Base-by-base conservation (phyloP, 2,113 vertebrate genomes). In the Myotis yumanensis region DNA sequence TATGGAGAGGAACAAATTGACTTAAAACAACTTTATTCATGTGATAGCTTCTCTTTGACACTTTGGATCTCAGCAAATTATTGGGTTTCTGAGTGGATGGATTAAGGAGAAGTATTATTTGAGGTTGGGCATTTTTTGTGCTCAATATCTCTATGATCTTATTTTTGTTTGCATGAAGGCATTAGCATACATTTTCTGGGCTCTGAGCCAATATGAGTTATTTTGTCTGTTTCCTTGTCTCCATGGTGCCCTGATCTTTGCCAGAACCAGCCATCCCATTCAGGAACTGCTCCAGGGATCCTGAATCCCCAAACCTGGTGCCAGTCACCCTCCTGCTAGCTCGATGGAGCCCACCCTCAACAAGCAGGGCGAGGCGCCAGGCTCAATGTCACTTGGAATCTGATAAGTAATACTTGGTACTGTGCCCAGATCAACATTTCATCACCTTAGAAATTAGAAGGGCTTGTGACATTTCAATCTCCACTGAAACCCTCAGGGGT, bases 401-500 rank as follows among this genome's bases (percentile, higher is more conserved):
- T 93, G 90, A 91, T 71, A 83, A 95, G 59, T 52, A 64, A 69
- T 40, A n/a, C 62, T 84, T 90, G 76, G 90, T 93, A 54, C 10
- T 25, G 1, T 87, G 95, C 95, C 93, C 87, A 81, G 83, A 95
- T 76, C 68, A 71, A 15, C n/a, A 52, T 96, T 96, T 97, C 89
- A 91, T 93, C 77, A 72, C 81, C 23, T 48, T 93, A 46, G 80
- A 40, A 68, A 62, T 30, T 3, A 73, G 59, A 77, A 7, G 86
- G 46, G 3, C 9, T 93, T 12, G 35, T 76, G 91, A 87, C 69
- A 16, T 73, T 84, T 94, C 76, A 57, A 10, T 76, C 91, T 95
- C 54, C 62, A 11, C 51, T 68, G 66, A 69, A 91, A 20, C 35
- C 89, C 83, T 82, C 20, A 18, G 72, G 86, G 89, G 28, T 35